phyloP scores from a whole-genome alignment of 30 jellyfish, hydroid and myxozoan species.

The Cassiopea andromeda region DNA sequence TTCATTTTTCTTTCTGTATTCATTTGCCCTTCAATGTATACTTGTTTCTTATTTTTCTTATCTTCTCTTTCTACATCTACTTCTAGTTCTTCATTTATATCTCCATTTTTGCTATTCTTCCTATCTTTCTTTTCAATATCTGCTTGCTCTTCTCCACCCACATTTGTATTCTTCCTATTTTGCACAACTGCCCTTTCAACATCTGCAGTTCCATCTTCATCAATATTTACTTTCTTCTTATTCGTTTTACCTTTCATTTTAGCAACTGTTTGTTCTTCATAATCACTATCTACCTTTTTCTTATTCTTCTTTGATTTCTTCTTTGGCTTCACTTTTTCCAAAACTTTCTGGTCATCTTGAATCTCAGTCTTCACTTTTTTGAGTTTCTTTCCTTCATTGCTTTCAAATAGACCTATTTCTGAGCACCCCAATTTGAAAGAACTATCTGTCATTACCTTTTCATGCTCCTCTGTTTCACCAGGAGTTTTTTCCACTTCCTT shows the following conservation, averaged over 20 bases:
- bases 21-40: not conserved
- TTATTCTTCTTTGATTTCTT: not conserved
- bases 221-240: too few species aligned
- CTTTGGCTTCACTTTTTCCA: too few species aligned
- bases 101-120: not conserved
- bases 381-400: too few species aligned
- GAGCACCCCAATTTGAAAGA: too few species aligned
- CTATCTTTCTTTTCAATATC: not conserved
- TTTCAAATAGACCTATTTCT: too few species aligned
- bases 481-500: not conserved
- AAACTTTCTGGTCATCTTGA: too few species aligned
- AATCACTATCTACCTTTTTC: not conserved
- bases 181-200: too few species aligned
- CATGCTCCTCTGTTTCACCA: not conserved
- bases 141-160: not conserved
- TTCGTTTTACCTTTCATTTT: too few species aligned
- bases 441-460: too few species aligned
- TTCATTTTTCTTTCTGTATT: not conserved
- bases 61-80: not conserved
- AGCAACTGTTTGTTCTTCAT: not conserved
- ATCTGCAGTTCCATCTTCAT: too few species aligned
- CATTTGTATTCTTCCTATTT: conserved; percentile 4
- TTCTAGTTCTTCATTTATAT: not conserved
- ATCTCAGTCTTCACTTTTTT: too few species aligned
- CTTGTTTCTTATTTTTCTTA: not conserved